Percentiles rank a stretch among this genome's conserved stretches.
Evolutionary conservation across 2,797 vertebrate species (phyloP).

Genomic region (Galagoides demidoff): DNA sequence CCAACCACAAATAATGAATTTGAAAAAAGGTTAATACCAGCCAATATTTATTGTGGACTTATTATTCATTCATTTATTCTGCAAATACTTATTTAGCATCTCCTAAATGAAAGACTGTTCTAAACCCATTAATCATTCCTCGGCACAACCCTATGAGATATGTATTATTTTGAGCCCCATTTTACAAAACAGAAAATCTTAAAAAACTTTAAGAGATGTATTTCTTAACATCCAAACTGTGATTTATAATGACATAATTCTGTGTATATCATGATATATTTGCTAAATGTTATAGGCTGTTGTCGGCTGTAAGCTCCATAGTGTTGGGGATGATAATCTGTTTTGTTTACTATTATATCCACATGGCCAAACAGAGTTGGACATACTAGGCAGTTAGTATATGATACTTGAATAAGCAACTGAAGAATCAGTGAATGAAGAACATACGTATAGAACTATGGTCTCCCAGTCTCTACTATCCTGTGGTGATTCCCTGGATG

Average conservation of each 20-base stretch:
- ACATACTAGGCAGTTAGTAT: not conserved
- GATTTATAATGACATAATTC: not conserved
- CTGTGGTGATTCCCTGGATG: not conserved
- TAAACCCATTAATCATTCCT: not conserved
- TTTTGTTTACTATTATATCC: not conserved
- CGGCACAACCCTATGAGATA: not conserved
- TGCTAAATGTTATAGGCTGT: not conserved
- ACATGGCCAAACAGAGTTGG: not conserved
- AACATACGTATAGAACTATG: not conserved
- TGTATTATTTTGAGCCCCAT: not conserved
- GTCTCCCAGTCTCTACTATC: not conserved
- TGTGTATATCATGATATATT: not conserved
- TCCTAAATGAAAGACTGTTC: not conserved
- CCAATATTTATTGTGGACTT: not conserved
- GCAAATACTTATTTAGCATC: not conserved
- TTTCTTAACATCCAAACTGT: not conserved
- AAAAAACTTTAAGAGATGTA: not conserved
- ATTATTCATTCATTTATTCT: not conserved
- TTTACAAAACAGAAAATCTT: slow-evolving; percentile 14
- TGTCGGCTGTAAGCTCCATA: not conserved
- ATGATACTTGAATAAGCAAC: not conserved
- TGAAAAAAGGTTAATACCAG: not conserved
- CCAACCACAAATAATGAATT: not conserved
- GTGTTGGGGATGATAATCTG: not conserved
- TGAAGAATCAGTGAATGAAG: not conserved